Base-by-base conservation (phyloP, 2,113 vertebrate genomes). In the Microcebus murinus region DNA sequence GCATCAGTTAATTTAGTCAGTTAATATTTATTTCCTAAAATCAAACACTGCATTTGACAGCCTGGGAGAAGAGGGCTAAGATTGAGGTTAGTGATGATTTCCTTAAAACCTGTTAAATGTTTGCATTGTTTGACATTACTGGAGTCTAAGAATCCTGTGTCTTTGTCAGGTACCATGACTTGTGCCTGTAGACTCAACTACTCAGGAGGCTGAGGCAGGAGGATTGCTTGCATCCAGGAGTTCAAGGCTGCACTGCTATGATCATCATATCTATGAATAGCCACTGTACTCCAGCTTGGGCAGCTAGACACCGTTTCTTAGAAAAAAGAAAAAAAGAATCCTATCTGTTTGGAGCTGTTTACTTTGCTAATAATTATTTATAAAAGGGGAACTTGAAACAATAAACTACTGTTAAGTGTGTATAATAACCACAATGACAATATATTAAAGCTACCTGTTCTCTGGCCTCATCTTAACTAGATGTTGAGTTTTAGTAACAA, bases 21-120 rank as follows among this genome's bases (percentile, higher is more conserved):
- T 63, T 90, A 74, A 91, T 80, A 96, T 86, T 91, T 91, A 55
- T 59, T 95, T 97, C 74, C 34, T 85, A 81, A 85, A 87, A 29
- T 67, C 21, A 82, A 70, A 42, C 20, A 74, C 8, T 71, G 71
- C 65, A 57, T 36, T 76, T 31, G 50, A 55, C 25, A 77, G n/a
- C 27, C 42, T 86, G 74, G 34, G 52, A 77, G 15, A 76, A 90
- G 42, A 52, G 25, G 14, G 13, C 14, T 45, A 81, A 83, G 65
- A 77, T 17, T 82, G 67, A 65, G 1, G 31, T 91, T 76, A 87
- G 81, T 50, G 10, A 80, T n/a, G 15, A 31, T 92, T 70, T 14
- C 39, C 31, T 93, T 65, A 42, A 91, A 91, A 67, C 8, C 36
- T 86, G 83, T n/a, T 17, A 90, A 45, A 45, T 76, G 21, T 25